Conservation (phyloP, 2,888 invertebrate species). For the Polietes domitor region DNA sequence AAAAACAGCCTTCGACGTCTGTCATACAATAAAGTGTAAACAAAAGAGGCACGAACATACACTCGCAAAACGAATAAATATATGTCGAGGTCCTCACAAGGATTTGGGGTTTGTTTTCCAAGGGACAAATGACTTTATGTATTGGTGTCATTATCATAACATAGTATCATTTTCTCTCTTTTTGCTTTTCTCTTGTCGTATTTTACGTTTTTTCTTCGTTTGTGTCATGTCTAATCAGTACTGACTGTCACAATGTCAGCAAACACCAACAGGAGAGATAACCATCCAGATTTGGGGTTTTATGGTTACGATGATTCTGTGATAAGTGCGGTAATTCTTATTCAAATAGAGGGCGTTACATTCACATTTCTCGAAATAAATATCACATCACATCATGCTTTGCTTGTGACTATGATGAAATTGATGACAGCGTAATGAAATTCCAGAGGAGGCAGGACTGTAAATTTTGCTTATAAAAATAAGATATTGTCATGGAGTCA, state of each 20-base stretch:
- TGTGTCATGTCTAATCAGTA: not conserved
- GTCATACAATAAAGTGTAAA: not conserved
- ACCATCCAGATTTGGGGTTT: not conserved
- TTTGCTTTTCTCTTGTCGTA: not conserved
- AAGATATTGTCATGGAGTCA: no score
- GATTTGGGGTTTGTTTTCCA: not conserved
- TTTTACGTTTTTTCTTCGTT: not conserved
- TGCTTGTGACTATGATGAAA: no score
- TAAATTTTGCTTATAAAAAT: no score
- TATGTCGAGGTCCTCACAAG: not conserved
- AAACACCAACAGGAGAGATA: not conserved
- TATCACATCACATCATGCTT: constrained; percentile 2
- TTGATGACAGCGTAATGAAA: no score
- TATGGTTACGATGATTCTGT: constrained; percentile 25
- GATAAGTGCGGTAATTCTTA: constrained; percentile 28
- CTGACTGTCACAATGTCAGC: not conserved
- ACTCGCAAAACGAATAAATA: not conserved
- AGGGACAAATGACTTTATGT: constrained; percentile 21
- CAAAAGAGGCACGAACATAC: not conserved
- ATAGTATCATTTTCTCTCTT: not conserved
- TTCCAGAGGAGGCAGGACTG: no score
- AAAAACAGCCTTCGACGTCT: not conserved
- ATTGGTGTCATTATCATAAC: constrained; percentile 24
- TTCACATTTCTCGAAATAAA: not conserved
- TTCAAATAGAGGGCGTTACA: not conserved